Evolutionary conservation across 2,113 vertebrate species (phyloP).

Genomic region (Pelmatolapia mariae): DNA sequence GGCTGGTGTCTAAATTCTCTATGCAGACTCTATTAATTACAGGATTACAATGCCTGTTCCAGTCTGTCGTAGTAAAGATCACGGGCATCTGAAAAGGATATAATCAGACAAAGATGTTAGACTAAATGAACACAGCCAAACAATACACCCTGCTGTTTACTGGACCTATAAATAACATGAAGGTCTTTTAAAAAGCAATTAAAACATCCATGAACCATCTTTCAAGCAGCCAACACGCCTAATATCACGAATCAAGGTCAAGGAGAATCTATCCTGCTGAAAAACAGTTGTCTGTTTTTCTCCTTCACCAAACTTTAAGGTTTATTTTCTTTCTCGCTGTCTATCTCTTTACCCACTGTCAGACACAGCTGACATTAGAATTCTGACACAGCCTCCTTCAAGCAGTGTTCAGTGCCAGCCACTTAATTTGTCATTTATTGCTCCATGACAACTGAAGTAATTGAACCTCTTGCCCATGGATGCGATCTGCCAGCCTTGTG

Average conservation of each 20-base stretch:
- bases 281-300: background rate
- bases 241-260: background rate
- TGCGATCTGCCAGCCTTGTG: conserved; percentile 51
- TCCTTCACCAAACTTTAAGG: background rate
- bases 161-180: background rate
- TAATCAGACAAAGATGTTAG: background rate
- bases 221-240: background rate
- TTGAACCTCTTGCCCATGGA: conserved; percentile 68
- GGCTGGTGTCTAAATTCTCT: conserved; percentile 16
- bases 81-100: background rate
- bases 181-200: conserved; percentile 10
- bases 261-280: background rate
- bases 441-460: conserved; percentile 74
- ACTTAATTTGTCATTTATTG: conserved; percentile 76
- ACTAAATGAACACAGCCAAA: background rate
- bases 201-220: background rate
- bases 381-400: conserved; percentile 52
- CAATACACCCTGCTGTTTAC: background rate
- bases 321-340: background rate
- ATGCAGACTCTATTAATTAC: conserved; percentile 29
- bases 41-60: conserved; percentile 15
- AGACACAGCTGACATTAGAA: conserved; percentile 65
- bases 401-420: conserved; percentile 59
- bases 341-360: conserved; percentile 30
- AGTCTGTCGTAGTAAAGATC: conserved; percentile 6